Percentiles rank a stretch among this genome's conserved stretches.
These are phyloP conservation scores for Megalonaias nervosa DNA, from an alignment of 1,140 invertebrate genomes.

Conservation along the genomic window DNA sequence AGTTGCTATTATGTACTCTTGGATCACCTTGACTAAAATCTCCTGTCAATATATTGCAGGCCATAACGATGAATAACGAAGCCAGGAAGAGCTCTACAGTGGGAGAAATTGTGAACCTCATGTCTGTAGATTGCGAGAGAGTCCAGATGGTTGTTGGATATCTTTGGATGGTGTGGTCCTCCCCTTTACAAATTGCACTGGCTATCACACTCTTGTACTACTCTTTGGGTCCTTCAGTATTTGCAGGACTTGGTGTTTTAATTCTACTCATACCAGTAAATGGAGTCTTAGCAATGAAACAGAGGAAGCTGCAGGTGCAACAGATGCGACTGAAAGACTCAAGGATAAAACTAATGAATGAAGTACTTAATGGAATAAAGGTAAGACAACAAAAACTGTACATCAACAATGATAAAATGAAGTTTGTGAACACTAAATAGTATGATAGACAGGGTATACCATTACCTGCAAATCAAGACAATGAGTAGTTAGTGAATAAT, in stretches of 20 bases:
- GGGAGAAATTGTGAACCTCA: slow-evolving; percentile 76
- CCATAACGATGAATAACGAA: slow-evolving; percentile 50
- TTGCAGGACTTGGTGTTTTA: slow-evolving; percentile 70
- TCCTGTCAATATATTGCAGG: slow-evolving; percentile 29
- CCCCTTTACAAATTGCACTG: slow-evolving; percentile 89
- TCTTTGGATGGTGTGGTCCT: slow-evolving; percentile 97
- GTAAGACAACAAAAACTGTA: slow-evolving; percentile 69
- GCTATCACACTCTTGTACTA: slow-evolving; percentile 92
- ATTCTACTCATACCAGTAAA: slow-evolving; percentile 79
- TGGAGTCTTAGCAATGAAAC: slow-evolving; percentile 87
- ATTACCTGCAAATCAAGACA: too few species aligned
- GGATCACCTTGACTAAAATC: too few species aligned
- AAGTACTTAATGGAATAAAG: slow-evolving; percentile 73
- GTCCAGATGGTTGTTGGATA: slow-evolving; percentile 73
- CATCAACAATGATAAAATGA: too few species aligned
- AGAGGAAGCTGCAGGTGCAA: slow-evolving; percentile 73
- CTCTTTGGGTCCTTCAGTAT: slow-evolving; percentile 73
- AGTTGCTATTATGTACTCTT: too few species aligned
- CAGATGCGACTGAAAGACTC: slow-evolving; percentile 76
- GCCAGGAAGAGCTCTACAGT: slow-evolving; percentile 68
- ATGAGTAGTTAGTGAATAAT: too few species aligned
- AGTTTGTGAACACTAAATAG: too few species aligned
- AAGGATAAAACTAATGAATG: slow-evolving; percentile 73
- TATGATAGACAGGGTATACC: too few species aligned
- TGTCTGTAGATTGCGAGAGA: slow-evolving; percentile 73